Conservation (phyloP, 2,888 invertebrate genomes). For the Eristalis tenax region DNA sequence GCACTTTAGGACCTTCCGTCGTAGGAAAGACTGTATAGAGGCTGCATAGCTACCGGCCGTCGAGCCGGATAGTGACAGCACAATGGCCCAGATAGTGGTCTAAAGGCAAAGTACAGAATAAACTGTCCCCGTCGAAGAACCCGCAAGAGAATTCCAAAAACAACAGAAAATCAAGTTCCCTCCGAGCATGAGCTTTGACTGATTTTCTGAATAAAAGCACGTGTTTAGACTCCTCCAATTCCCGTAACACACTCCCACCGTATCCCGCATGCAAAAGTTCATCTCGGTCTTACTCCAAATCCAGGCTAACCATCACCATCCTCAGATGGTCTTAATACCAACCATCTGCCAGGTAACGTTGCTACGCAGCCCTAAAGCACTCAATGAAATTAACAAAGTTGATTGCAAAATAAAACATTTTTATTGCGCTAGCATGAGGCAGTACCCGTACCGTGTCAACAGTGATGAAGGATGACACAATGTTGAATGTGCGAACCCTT, state of each 20-base stretch:
- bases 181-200: no score
- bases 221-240: neutral
- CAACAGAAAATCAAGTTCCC: no score
- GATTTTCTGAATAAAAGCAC: no score
- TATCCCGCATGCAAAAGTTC: neutral
- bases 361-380: neutral
- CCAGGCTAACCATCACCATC: neutral
- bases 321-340: neutral
- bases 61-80: no score
- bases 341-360: neutral
- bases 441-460: neutral
- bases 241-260: neutral
- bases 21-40: no score
- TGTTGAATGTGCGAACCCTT: neutral
- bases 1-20: no score
- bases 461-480: neutral
- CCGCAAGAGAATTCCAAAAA: no score
- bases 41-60: no score
- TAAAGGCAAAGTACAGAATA: no score
- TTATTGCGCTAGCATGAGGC: neutral
- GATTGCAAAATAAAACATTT: slow-evolving; percentile 8
- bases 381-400: slow-evolving; percentile 13
- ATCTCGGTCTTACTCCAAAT: neutral
- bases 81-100: no score
- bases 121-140: no score